phyloP scores from a whole-genome alignment of 2,113 vertebrate genomes.

The Thymallus thymallus region DNA sequence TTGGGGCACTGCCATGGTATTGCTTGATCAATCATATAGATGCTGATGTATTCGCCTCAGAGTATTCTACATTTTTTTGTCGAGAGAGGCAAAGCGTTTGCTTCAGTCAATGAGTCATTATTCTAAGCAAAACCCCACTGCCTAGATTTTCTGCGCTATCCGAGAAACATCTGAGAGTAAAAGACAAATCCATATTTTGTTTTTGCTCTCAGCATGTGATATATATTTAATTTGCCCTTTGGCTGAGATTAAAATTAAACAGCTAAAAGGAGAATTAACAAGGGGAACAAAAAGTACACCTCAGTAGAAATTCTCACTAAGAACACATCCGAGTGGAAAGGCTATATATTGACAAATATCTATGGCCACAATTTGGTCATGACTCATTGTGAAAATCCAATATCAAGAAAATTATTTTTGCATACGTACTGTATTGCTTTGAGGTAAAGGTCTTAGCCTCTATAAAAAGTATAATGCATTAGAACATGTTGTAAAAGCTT shows the following conservation, averaged over 20 bases:
- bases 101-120: conserved; percentile 34
- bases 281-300: too few species aligned
- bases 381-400: too few species aligned
- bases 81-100: conserved; percentile 22
- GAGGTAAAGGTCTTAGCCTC: too few species aligned
- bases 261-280: not conserved
- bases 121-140: conserved; percentile 22
- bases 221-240: conserved; percentile 23
- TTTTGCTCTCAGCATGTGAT: conserved; percentile 18
- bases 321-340: too few species aligned
- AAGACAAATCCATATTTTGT: conserved; percentile 25
- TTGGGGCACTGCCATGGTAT: not conserved
- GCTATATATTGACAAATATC: too few species aligned
- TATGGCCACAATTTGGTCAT: too few species aligned
- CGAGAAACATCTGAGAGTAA: conserved; percentile 1
- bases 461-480: too few species aligned
- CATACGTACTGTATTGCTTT: too few species aligned
- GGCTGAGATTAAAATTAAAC: conserved; percentile 28
- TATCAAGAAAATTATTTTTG: too few species aligned
- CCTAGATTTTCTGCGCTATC: not conserved
- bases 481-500: too few species aligned
- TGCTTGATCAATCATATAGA: conserved; percentile 11
- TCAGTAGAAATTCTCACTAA: too few species aligned
- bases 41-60: conserved; percentile 1
- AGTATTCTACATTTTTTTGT: conserved; percentile 10